Evolutionary conservation across 2,797 vertebrate species (phyloP).

Genomic region (Sphenodon punctatus): DNA sequence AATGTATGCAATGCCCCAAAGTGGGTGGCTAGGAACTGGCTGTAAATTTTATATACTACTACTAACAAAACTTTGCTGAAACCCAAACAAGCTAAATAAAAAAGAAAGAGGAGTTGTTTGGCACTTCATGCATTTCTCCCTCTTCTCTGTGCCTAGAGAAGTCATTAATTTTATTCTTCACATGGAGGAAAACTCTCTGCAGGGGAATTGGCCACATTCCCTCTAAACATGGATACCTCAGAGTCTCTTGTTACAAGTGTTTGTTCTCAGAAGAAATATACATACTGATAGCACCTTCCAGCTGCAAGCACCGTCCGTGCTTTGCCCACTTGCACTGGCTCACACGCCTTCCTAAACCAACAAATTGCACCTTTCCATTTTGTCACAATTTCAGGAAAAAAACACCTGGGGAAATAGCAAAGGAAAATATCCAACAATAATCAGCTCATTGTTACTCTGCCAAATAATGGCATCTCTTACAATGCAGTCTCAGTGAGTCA

Average conservation of each 20-base stretch:
- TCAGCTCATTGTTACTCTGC: slow-evolving; percentile 65
- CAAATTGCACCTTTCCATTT: background rate
- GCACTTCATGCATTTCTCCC: background rate
- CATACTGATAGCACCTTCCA: accelerated
- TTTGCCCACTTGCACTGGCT: background rate
- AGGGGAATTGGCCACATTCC: background rate
- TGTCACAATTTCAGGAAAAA: background rate
- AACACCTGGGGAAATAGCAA: slow-evolving; percentile 25
- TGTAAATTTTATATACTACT: background rate
- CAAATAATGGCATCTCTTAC: slow-evolving; percentile 60
- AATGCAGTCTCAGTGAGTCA: slow-evolving; percentile 45
- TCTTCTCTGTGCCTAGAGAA: background rate
- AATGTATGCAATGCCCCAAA: background rate
- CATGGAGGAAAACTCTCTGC: background rate
- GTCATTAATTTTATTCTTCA: background rate
- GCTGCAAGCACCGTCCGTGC: background rate
- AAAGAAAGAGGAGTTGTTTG: background rate
- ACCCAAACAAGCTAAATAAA: background rate
- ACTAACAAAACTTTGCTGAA: background rate
- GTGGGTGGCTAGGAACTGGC: background rate
- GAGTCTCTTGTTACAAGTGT: background rate
- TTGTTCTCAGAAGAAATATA: background rate
- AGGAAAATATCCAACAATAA: slow-evolving; percentile 57
- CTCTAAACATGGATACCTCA: background rate
- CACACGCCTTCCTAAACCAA: background rate